phyloP scores from a whole-genome alignment of 2,113 vertebrate genomes.

The Pluvianellus socialis region DNA sequence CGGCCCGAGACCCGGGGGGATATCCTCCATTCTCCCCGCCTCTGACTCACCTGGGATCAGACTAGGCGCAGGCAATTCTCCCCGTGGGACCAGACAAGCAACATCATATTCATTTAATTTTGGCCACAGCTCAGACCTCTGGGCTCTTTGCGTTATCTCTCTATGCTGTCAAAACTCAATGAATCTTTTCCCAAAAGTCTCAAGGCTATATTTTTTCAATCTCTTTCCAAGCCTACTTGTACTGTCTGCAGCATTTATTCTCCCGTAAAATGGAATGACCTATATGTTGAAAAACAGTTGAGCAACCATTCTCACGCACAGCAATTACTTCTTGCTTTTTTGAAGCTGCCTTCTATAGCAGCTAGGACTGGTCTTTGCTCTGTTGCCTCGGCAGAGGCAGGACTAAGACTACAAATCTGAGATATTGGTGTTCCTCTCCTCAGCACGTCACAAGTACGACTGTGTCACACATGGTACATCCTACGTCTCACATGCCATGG shows the following conservation, averaged over 20 bases:
- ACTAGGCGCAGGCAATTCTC: not conserved
- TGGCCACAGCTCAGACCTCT: not conserved
- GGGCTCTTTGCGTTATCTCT: not conserved
- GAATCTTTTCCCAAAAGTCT: not conserved
- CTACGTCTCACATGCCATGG: fast-evolving
- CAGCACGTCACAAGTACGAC: not conserved
- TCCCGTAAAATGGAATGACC: not conserved
- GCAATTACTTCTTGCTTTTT: not conserved
- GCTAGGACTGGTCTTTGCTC: not conserved
- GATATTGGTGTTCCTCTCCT: not conserved
- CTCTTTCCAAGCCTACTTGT: not conserved
- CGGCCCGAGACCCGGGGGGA: not conserved
- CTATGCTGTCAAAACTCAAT: not conserved
- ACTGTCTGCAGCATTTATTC: not conserved
- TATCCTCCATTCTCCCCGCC: not conserved
- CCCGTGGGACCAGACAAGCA: not conserved
- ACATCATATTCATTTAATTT: not conserved
- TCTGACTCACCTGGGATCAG: not conserved
- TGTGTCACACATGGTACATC: not conserved
- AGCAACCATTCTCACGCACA: not conserved
- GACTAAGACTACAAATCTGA: not conserved
- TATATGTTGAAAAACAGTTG: not conserved
- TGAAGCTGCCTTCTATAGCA: not conserved
- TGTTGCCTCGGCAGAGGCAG: not conserved
- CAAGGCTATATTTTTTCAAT: slow-evolving; percentile 7